Percentiles rank a stretch among this genome's conserved stretches.
Conservation (phyloP, 2,888 invertebrate genomes). For the Phlogophora meticulosa region DNA sequence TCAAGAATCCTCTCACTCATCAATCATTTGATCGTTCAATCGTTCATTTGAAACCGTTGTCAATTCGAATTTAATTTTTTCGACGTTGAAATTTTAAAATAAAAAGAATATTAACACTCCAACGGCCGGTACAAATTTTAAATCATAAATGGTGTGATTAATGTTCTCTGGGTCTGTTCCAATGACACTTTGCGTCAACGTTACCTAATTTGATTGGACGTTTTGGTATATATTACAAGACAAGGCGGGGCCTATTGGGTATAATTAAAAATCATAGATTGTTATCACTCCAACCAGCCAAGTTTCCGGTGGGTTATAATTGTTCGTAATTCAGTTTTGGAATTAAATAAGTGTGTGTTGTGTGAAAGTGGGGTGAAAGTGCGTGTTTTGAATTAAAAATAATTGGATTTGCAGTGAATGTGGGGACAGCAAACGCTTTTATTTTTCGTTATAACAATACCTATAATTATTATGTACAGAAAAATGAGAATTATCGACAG, state of each 20-base stretch:
- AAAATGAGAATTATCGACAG: neutral
- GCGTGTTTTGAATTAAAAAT: conserved; percentile 58
- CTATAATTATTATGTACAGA: neutral
- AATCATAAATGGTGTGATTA: conserved; percentile 80
- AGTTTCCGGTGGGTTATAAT: conserved; percentile 82
- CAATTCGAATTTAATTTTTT: conserved; percentile 76
- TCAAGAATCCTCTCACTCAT: conserved; percentile 60
- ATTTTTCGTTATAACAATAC: conserved; percentile 18
- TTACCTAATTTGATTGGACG: conserved; percentile 88
- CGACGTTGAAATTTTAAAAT: conserved; percentile 62
- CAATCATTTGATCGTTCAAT: conserved; percentile 68
- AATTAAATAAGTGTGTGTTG: conserved; percentile 56
- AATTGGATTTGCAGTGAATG: conserved; percentile 51
- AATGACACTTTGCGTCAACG: conserved; percentile 83
- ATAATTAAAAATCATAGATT: conserved; percentile 87
- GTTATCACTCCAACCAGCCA: conserved; percentile 84
- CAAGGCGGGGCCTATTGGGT: conserved; percentile 83
- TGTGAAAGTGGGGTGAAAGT: conserved; percentile 58
- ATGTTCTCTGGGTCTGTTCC: conserved; percentile 77
- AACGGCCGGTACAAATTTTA: conserved; percentile 70
- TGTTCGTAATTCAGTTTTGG: conserved; percentile 75
- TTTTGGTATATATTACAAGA: conserved; percentile 85
- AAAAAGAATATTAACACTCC: conserved; percentile 71
- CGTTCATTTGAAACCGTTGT: conserved; percentile 71
- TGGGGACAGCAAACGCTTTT: conserved; percentile 34